These are phyloP conservation scores for Drosophila austrosaltans DNA, from an alignment of 2,888 invertebrate genomes.

Conservation along the genomic window DNA sequence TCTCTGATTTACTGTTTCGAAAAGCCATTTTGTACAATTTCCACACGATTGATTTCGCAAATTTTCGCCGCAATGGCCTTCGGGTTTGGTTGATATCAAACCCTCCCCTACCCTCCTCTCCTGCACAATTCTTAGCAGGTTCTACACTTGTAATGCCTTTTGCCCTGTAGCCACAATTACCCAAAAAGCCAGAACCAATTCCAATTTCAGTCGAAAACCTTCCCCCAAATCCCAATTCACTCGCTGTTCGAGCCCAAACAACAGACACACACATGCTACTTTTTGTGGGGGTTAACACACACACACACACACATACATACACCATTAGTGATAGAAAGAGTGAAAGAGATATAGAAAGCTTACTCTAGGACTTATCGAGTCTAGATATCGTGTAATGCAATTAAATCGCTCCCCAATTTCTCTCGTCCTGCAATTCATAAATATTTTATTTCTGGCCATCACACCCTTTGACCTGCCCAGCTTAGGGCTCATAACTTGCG, in stretches of 20 bases:
- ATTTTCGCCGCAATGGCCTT: conserved; percentile 69
- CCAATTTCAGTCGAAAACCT: conserved; percentile 12
- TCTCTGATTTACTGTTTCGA: conserved; percentile 62
- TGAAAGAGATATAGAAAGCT: conserved; percentile 10
- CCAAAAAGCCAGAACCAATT: conserved; percentile 68
- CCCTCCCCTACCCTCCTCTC: background rate
- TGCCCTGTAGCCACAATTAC: conserved; percentile 75
- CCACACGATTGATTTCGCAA: conserved; percentile 78
- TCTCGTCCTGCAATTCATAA: conserved; percentile 68
- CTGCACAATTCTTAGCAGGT: conserved; percentile 39
- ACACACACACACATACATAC: conserved; percentile 32
- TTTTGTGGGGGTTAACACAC: conserved; percentile 16
- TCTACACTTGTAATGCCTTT: conserved; percentile 68
- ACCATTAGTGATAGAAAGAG: conserved; percentile 29
- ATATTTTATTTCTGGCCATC: conserved; percentile 72
- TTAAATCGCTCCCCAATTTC: conserved; percentile 56
- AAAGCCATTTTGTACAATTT: conserved; percentile 78
- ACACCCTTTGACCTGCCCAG: conserved; percentile 50
- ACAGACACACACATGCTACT: conserved; percentile 20
- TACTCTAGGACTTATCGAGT: conserved; percentile 59
- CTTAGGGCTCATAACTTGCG: conserved; percentile 39
- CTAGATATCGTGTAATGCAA: conserved; percentile 68
- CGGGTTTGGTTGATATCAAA: conserved; percentile 29
- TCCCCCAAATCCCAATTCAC: conserved; percentile 44
- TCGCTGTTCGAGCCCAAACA: background rate